These are phyloP conservation scores for Melanotaenia duboulayi DNA, from an alignment of 2,113 vertebrate species.

Conservation along the genomic window DNA sequence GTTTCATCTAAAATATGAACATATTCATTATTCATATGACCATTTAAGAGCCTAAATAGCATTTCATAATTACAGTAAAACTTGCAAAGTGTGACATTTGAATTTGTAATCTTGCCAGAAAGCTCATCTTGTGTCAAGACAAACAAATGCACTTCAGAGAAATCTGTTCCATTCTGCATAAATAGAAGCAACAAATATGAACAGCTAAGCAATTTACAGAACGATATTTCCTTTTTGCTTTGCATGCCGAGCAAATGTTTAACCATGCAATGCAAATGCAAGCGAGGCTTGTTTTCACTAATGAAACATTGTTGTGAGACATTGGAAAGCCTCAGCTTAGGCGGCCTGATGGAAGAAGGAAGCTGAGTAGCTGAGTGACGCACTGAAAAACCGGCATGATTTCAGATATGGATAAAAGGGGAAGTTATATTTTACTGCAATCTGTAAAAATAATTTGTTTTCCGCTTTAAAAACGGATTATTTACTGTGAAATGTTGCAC, in stretches of 20 bases:
- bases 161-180: constrained; percentile 31
- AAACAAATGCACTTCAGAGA: constrained; percentile 37
- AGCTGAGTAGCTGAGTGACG: constrained; percentile 3
- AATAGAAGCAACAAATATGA: constrained; percentile 42
- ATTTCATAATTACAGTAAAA: constrained; percentile 56
- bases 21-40: constrained; percentile 51
- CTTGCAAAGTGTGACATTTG: constrained; percentile 61
- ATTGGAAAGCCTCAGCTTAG: constrained; percentile 15
- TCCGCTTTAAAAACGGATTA: neutral
- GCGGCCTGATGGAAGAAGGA: constrained; percentile 22
- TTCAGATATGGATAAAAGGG: constrained; percentile 1
- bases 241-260: constrained; percentile 51
- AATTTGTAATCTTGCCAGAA: constrained; percentile 47
- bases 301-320: constrained; percentile 49
- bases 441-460: neutral
- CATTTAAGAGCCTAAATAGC: constrained; percentile 48
- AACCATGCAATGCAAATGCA: constrained; percentile 61
- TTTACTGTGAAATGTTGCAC: neutral
- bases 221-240: constrained; percentile 26
- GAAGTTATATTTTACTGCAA: neutral
- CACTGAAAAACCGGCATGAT: neutral
- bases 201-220: constrained; percentile 49
- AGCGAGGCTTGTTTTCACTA: constrained; percentile 46
- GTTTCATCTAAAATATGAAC: constrained; percentile 50
- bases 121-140: constrained; percentile 18